Evolutionary conservation across 2,888 invertebrate species (phyloP).

Genomic region (Baccha elongata): DNA sequence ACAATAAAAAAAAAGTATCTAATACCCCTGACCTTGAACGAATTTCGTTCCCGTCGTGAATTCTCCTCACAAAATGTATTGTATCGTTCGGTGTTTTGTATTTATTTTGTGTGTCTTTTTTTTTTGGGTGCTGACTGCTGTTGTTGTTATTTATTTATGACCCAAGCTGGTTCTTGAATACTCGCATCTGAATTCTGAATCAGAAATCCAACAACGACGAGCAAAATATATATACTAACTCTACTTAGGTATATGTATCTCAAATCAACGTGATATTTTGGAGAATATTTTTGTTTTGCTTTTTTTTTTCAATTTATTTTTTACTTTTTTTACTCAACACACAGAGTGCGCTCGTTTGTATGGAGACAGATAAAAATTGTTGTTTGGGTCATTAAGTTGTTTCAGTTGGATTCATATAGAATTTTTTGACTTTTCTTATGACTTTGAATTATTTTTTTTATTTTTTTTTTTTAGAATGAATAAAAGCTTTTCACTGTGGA

Average conservation of each 20-base stretch:
- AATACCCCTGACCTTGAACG: constrained; percentile 74
- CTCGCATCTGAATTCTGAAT: constrained; percentile 50
- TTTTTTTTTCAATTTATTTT: not conserved
- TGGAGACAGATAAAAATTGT: constrained; percentile 60
- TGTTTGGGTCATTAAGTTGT: constrained; percentile 72
- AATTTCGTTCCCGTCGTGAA: constrained; percentile 67
- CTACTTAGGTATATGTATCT: constrained; percentile 4
- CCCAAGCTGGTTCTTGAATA: constrained; percentile 68
- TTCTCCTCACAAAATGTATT: constrained; percentile 56
- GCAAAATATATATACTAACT: constrained; percentile 16
- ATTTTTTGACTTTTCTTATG: constrained; percentile 37
- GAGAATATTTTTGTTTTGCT: constrained; percentile 31
- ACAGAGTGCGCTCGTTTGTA: constrained; percentile 19
- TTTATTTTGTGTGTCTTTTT: constrained; percentile 3
- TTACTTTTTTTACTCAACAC: constrained; percentile 47
- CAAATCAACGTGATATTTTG: constrained; percentile 51
- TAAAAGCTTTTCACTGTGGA: constrained; percentile 32
- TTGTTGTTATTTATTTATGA: constrained; percentile 63
- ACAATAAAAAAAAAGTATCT: too few species aligned
- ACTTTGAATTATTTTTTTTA: constrained; percentile 38
- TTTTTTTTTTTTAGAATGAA: constrained; percentile 4
- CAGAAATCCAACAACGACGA: constrained; percentile 16
- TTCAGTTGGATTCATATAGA: constrained; percentile 64
- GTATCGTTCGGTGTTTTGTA: constrained; percentile 36
- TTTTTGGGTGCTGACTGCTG: constrained; percentile 10